These are phyloP conservation scores for Pterostichus niger DNA, from an alignment of 2,888 invertebrate genomes.

Conservation along the genomic window DNA sequence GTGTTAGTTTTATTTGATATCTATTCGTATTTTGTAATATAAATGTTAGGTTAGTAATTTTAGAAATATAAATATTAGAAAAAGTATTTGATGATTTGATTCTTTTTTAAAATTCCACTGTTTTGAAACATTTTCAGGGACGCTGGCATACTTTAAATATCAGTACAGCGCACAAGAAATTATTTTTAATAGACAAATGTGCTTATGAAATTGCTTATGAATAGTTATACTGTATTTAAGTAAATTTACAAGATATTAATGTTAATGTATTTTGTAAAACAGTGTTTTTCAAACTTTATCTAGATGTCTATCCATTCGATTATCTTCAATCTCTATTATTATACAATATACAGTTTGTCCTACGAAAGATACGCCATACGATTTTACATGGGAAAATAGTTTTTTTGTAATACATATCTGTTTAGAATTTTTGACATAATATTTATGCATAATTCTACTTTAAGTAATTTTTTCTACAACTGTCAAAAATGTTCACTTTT, in stretches of 20 bases:
- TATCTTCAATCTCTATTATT: too few relatives aligned
- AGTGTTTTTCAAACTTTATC: conserved; percentile 38
- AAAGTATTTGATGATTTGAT: background rate
- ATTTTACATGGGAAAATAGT: too few relatives aligned
- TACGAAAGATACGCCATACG: too few relatives aligned
- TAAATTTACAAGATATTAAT: conserved; percentile 5
- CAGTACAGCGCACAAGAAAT: conserved; percentile 17
- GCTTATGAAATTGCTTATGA: conserved; percentile 43
- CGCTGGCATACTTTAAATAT: conserved; percentile 34
- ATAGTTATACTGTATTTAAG: conserved; percentile 32
- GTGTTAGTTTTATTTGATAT: conserved; percentile 21
- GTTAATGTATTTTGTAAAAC: conserved; percentile 39
- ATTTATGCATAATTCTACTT: too few relatives aligned
- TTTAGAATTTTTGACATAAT: too few relatives aligned
- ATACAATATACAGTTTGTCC: too few relatives aligned
- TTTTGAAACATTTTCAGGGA: conserved; percentile 49
- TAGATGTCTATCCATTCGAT: too few relatives aligned
- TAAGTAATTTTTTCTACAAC: too few relatives aligned
- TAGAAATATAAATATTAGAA: background rate
- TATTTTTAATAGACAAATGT: conserved; percentile 10
- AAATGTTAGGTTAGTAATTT: conserved; percentile 14
- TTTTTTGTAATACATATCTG: too few relatives aligned
- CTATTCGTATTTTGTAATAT: background rate
- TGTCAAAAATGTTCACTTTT: too few relatives aligned
- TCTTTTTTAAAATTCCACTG: conserved; percentile 4